Conservation (phyloP, 1,140 invertebrate genomes). For the Papilio dardanus region DNA sequence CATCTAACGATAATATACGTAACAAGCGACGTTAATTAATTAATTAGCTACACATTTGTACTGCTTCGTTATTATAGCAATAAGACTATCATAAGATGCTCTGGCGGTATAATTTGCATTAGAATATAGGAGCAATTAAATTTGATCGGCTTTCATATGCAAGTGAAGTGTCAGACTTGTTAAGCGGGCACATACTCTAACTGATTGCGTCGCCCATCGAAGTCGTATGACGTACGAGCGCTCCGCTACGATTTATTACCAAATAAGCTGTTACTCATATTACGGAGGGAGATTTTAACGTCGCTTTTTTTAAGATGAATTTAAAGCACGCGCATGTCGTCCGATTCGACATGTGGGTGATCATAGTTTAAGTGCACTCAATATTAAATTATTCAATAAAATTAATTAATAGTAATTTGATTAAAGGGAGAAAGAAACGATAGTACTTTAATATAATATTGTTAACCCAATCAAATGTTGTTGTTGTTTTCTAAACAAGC, state of each 20-base stretch:
- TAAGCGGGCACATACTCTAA: constrained; percentile 68
- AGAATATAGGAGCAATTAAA: constrained; percentile 45
- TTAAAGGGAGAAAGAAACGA: too few species aligned
- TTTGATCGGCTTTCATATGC: constrained; percentile 49
- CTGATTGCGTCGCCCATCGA: constrained; percentile 69
- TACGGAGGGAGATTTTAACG: constrained; percentile 73
- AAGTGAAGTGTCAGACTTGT: constrained; percentile 55
- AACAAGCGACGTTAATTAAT: not conserved
- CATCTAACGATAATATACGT: not conserved
- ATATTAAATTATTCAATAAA: constrained; percentile 50
- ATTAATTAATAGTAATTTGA: not conserved
- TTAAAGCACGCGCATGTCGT: constrained; percentile 50
- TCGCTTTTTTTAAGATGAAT: constrained; percentile 74
- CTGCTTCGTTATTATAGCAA: not conserved
- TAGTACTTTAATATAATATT: too few species aligned
- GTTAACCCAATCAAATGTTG: too few species aligned
- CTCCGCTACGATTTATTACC: constrained; percentile 59
- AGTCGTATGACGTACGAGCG: constrained; percentile 63
- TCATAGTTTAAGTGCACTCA: constrained; percentile 74
- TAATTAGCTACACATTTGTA: not conserved
- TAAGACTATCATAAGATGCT: not conserved
- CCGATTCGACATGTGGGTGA: constrained; percentile 68
- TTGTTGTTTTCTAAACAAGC: too few species aligned
- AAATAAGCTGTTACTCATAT: constrained; percentile 73
- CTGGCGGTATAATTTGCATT: not conserved